Evolutionary conservation across 2,113 vertebrate species (phyloP).

Genomic region (Callionymus lyra): DNA sequence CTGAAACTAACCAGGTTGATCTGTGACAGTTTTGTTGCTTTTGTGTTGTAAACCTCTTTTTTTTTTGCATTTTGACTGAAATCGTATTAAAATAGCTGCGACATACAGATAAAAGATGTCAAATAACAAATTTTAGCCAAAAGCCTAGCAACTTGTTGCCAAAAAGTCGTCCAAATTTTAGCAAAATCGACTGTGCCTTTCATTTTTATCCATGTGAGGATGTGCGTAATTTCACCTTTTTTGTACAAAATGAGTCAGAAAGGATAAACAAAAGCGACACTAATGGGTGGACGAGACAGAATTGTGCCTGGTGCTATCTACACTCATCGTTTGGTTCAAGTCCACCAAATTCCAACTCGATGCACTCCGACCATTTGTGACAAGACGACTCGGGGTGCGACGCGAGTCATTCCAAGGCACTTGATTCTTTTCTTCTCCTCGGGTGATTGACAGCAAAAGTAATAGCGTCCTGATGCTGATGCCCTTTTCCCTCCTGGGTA

Average conservation of each 20-base stretch:
- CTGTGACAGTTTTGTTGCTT: slow-evolving; percentile 28
- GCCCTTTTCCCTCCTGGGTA: slow-evolving; percentile 35
- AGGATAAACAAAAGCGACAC: slow-evolving; percentile 16
- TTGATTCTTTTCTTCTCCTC: slow-evolving; percentile 57
- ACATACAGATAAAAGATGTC: slow-evolving; percentile 47
- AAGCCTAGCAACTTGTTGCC: slow-evolving; percentile 5
- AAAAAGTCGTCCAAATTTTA: slow-evolving; percentile 23
- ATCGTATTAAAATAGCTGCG: slow-evolving; percentile 54
- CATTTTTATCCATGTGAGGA: slow-evolving; percentile 23
- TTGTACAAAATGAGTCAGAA: slow-evolving; percentile 39
- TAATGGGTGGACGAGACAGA: slow-evolving; percentile 10
- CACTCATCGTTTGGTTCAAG: slow-evolving; percentile 20
- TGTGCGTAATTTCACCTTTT: slow-evolving; percentile 25
- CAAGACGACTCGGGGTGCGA: slow-evolving; percentile 24
- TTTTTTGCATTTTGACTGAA: slow-evolving; percentile 54
- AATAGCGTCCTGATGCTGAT: slow-evolving; percentile 25
- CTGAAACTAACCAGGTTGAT: slow-evolving; percentile 43
- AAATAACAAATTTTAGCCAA: slow-evolving; percentile 28
- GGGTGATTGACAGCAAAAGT: slow-evolving; percentile 32
- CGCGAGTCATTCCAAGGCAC: slow-evolving; percentile 61
- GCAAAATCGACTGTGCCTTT: slow-evolving; percentile 15
- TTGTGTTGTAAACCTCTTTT: slow-evolving; percentile 46
- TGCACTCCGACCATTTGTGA: slow-evolving; percentile 27
- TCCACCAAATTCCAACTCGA: slow-evolving; percentile 22
- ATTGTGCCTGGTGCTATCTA: slow-evolving; percentile 12